Evolutionary conservation across 1,140 invertebrate species (phyloP).

Genomic region (Myzus persicae): DNA sequence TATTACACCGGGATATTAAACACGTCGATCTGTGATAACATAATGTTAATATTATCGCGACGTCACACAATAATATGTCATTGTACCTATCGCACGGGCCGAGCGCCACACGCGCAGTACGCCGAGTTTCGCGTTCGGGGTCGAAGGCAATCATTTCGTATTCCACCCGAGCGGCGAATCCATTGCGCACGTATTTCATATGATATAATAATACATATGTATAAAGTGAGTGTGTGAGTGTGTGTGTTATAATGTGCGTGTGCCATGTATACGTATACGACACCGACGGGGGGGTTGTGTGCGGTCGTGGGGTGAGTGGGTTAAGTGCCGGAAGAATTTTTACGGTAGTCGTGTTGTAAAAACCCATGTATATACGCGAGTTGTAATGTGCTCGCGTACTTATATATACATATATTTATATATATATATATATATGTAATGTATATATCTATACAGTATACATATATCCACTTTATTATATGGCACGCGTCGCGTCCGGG

Average conservation of each 20-base stretch:
- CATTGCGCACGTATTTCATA: conserved; percentile 14
- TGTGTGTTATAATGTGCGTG: background rate
- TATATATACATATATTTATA: background rate
- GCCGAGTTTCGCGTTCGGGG: background rate
- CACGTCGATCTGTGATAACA: background rate
- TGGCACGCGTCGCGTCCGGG: background rate
- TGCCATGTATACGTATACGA: background rate
- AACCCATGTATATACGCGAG: background rate
- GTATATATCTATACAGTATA: too few species aligned
- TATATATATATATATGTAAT: too few species aligned
- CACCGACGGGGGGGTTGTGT: too few species aligned
- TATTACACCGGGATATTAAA: background rate
- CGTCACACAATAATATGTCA: background rate
- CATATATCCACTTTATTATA: background rate
- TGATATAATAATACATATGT: background rate
- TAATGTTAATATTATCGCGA: background rate
- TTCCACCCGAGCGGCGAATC: background rate
- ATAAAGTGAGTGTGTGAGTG: background rate
- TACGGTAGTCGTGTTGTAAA: background rate
- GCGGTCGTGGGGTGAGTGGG: too few species aligned
- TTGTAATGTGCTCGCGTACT: background rate
- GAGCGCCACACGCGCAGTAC: background rate
- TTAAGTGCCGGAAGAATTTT: conserved; percentile 15
- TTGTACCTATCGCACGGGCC: background rate
- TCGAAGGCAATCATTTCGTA: background rate